A percentile compares a stretch with the other conserved stretches of the same genome.
phyloP scores from a whole-genome alignment of 2,113 vertebrate genomes.

The Atherinomorus stipes region DNA sequence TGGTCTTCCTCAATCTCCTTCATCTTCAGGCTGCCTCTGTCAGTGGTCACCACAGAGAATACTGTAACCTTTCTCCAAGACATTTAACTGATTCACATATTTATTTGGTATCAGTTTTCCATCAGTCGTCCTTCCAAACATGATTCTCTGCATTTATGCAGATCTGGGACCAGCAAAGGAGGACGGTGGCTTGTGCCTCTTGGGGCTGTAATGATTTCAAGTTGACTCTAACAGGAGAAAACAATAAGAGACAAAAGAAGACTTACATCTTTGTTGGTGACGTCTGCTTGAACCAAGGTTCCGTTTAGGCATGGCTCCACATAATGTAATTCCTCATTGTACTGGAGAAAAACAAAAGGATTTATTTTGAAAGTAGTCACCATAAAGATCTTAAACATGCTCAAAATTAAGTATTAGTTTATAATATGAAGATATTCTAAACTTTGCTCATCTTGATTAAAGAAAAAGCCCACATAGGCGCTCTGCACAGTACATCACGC shows the following conservation, averaged over 20 bases:
- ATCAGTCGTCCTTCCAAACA: too few species aligned
- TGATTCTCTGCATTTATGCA: too few species aligned
- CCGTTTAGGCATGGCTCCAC: constrained; percentile 97
- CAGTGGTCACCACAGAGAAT: too few species aligned
- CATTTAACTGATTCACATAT: too few species aligned
- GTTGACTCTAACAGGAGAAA: neutral
- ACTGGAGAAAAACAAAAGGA: constrained; percentile 81
- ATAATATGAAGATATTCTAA: constrained; percentile 12
- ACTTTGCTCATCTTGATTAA: constrained; percentile 30
- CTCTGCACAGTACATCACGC: constrained; percentile 21
- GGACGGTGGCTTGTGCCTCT: too few species aligned
- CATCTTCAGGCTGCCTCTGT: too few species aligned
- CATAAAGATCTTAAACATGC: neutral
- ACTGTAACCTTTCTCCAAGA: too few species aligned
- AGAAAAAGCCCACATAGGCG: constrained; percentile 8
- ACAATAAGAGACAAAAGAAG: neutral
- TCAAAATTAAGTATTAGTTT: neutral
- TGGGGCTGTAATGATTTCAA: neutral
- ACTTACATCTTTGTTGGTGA: constrained; percentile 98
- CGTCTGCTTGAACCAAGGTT: constrained; percentile 96
- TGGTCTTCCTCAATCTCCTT: too few species aligned
- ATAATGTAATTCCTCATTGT: constrained; percentile 96
- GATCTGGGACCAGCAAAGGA: too few species aligned
- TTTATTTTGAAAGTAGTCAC: neutral
- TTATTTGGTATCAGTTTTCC: too few species aligned